Evolutionary conservation across 23 tunicate species (phyloP).

Genomic region (Botrylloides violaceus): DNA sequence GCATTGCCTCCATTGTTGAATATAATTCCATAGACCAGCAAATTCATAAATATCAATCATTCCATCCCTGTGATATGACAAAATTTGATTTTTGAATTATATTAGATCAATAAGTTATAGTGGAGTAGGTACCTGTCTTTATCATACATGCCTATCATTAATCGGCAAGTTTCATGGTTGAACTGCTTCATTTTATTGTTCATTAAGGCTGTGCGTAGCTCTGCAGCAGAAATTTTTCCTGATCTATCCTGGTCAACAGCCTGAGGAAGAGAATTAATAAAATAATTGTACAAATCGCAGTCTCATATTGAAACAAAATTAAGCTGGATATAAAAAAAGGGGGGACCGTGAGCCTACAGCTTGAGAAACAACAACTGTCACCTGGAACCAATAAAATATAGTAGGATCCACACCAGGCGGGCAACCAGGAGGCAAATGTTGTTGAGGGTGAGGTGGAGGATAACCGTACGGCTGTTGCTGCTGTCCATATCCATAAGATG

Average conservation of each 20-base stretch:
- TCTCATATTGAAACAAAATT: too few species aligned
- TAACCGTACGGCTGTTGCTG: constrained; percentile 13
- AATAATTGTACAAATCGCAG: not conserved
- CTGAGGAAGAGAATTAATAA: constrained; percentile 15
- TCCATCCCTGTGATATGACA: constrained; percentile 53
- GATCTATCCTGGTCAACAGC: constrained; percentile 88
- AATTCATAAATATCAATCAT: constrained; percentile 62
- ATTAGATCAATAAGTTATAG: not conserved
- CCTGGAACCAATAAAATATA: constrained; percentile 82
- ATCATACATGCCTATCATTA: constrained; percentile 96
- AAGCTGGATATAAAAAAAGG: too few species aligned
- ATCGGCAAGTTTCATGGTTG: constrained; percentile 85
- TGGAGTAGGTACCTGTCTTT: constrained; percentile 32
- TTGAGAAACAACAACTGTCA: constrained; percentile 11
- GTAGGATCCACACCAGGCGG: constrained; percentile 93
- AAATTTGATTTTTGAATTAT: not conserved
- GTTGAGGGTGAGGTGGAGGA: constrained; percentile 9
- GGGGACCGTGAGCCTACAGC: too few species aligned
- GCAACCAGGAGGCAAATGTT: constrained; percentile 39
- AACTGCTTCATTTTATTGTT: constrained; percentile 93
- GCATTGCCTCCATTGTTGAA: constrained; percentile 85
- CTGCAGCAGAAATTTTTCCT: constrained; percentile 62
- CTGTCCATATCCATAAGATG: constrained; percentile 15
- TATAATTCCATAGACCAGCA: constrained; percentile 69
- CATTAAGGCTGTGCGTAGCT: constrained; percentile 71